phyloP scores from a whole-genome alignment of 2,888 invertebrate genomes.

The Cyclophora albipunctata region DNA sequence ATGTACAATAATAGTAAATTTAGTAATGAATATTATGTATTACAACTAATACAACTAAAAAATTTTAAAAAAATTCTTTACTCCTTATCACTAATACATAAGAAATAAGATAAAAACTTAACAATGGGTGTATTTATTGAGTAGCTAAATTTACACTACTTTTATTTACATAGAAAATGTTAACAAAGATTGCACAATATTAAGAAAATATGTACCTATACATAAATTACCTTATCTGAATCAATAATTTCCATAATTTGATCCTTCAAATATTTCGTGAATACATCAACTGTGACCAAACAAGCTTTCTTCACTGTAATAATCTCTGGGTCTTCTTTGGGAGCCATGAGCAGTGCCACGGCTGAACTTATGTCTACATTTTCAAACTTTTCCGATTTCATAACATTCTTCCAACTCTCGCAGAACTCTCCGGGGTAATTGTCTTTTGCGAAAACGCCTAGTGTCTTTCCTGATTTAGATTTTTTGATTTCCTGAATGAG shows the following conservation, averaged over 20 bases:
- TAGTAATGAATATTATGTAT: background rate
- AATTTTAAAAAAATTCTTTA: no score
- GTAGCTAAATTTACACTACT: no score
- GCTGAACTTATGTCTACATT: constrained; percentile 90
- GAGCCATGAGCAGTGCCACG: constrained; percentile 91
- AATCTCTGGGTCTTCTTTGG: constrained; percentile 96
- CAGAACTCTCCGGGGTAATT: constrained; percentile 95
- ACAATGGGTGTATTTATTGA: no score
- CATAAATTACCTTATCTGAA: constrained; percentile 85
- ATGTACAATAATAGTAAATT: constrained; percentile 13
- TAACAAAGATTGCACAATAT: no score
- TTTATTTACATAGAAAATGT: no score
- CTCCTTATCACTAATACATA: no score
- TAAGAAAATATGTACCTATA: no score
- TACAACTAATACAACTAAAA: no score
- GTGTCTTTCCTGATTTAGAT: constrained; percentile 89
- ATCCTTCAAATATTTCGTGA: constrained; percentile 96
- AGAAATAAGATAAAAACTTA: no score
- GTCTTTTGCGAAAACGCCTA: constrained; percentile 95
- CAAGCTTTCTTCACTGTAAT: constrained; percentile 94
- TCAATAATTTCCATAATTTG: constrained; percentile 99
- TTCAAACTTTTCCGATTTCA: constrained; percentile 87
- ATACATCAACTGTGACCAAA: constrained; percentile 94
- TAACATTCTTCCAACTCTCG: constrained; percentile 88
- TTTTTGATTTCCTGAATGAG: constrained; percentile 86